phyloP scores from a whole-genome alignment of 2,113 vertebrate genomes.

The Oophaga pumilio region DNA sequence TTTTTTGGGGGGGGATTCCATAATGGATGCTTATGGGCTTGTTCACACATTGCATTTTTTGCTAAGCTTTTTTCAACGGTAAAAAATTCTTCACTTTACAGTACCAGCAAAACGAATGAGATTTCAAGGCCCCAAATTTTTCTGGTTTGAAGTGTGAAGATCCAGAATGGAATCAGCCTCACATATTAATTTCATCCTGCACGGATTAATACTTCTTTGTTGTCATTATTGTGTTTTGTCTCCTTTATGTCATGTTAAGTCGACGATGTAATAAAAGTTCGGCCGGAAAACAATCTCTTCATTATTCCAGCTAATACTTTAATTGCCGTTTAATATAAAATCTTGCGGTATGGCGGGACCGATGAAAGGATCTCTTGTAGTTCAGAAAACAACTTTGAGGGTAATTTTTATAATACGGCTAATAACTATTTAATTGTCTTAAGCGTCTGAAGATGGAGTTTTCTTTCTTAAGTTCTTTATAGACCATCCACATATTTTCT shows the following conservation, averaged over 20 bases:
- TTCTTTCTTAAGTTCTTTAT: background rate
- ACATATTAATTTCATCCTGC: background rate
- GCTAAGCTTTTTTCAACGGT: too few relatives aligned
- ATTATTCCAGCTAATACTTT: conserved; percentile 19
- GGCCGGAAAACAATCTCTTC: background rate
- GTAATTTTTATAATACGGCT: background rate
- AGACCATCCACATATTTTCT: background rate
- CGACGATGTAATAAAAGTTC: background rate
- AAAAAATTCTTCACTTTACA: too few relatives aligned
- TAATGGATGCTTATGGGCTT: too few relatives aligned
- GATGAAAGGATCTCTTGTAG: conserved; percentile 24
- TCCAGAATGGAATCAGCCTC: background rate
- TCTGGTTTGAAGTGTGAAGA: background rate
- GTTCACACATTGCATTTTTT: too few relatives aligned
- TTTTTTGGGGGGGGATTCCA: too few relatives aligned
- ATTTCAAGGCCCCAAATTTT: background rate
- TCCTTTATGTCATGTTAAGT: background rate
- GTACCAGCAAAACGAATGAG: too few relatives aligned
- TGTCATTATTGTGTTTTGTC: background rate
- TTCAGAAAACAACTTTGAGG: background rate
- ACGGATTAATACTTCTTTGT: background rate
- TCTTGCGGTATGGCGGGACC: background rate
- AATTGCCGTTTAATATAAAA: conserved; percentile 14
- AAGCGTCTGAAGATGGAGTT: background rate
- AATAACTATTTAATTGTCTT: background rate